Evolutionary conservation across 2,113 vertebrate species (phyloP), one percentile per base, ranked within the genome.

Genomic region (Hypomesus transpacificus): DNA sequence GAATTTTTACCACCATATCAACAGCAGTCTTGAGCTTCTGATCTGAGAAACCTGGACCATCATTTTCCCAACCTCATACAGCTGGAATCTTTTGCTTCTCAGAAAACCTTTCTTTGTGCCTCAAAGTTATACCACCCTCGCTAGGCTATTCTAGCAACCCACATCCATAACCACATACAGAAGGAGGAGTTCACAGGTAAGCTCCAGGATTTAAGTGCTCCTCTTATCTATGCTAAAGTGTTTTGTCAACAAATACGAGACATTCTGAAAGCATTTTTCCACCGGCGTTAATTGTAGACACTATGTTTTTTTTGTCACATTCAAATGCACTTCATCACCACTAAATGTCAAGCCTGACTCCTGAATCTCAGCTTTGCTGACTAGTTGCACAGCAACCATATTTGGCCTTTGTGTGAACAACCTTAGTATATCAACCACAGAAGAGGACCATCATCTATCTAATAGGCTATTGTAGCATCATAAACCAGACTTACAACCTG

Each of bases 251-350:
- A 18, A 65, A 83, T 84, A 78, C 26, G 50, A 79, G 52, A 81
- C 67, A 46, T 78, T 79, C 64, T 62, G 68, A 63, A 9, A 75
- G 59, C 80, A 0, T 50, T 74, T 80, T 79, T 54, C 70, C 39
- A 77, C 66, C 81, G 58, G 73, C 59, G 78, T 73, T 85, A 87
- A 89, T 88, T 84, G 80, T 79, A 77, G 84, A 80, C 75, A 46
- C 22, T 63, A 83, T 60, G 21, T 59, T 73, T 78, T 78, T 76
- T 66, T 14, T 50, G 75, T 81, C 79, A 79, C 79, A 82, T 86
- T 84, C 81, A 80, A 80, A 74, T 70, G 76, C 69, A 74, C 72
- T 75, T 82, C 75, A 77, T 86, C 80, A 83, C 3, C 59, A 39
- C 81, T 82, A 66, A 66, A 70, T 81, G 81, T 83, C 84, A 84